These are phyloP conservation scores for Ridgeia piscesae DNA, from an alignment of 1,140 invertebrate genomes.

Conservation along the genomic window DNA sequence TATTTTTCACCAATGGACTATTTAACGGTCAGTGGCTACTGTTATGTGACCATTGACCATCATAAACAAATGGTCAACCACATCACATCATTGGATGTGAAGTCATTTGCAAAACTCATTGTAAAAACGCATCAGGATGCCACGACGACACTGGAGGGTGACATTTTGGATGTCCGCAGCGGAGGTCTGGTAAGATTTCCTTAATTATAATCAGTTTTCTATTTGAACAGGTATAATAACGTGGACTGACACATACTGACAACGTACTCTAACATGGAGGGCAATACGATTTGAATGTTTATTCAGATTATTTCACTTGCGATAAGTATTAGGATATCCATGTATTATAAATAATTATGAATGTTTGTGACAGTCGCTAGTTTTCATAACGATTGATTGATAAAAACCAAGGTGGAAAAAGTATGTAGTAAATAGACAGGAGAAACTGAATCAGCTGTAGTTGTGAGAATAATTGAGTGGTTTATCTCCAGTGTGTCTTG, in stretches of 20 bases:
- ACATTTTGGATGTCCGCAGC: constrained; percentile 39
- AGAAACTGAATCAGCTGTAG: no score
- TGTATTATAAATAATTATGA: no score
- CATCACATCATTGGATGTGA: constrained; percentile 38
- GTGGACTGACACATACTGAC: no score
- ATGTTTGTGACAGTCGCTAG: no score
- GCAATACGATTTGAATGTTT: no score
- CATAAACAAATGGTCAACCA: constrained; percentile 24
- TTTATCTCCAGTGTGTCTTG: not conserved
- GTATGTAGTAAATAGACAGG: no score
- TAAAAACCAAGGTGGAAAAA: no score
- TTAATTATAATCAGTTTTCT: not conserved
- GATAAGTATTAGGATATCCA: no score
- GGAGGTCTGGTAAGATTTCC: constrained; percentile 35
- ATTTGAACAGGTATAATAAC: no score
- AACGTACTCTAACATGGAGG: no score
- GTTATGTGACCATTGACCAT: constrained; percentile 39
- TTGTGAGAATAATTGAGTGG: not conserved
- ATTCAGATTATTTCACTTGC: no score
- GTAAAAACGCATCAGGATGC: constrained; percentile 38
- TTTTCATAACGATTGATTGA: no score
- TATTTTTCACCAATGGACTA: constrained; percentile 39
- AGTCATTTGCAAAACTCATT: constrained; percentile 38
- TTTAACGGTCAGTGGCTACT: constrained; percentile 39
- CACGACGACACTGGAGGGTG: constrained; percentile 37